Conservation (phyloP, 2,888 invertebrate genomes). For the Hypomecis atomaria region DNA sequence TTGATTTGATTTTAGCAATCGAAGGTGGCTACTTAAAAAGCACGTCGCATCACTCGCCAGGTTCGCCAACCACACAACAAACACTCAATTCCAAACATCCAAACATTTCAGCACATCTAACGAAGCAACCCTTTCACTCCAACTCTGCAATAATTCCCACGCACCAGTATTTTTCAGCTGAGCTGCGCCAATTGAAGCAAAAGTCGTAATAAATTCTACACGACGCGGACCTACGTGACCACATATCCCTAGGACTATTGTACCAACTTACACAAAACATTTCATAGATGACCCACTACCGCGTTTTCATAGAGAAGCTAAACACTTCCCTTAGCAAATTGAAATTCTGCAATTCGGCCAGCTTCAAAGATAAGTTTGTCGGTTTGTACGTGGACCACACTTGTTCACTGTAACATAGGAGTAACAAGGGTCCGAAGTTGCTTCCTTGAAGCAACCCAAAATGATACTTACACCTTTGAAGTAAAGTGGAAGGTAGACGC, state of each 20-base stretch:
- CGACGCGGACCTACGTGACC: constrained; percentile 63
- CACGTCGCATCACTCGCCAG: background rate
- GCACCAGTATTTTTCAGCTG: constrained; percentile 38
- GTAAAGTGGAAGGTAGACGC: constrained; percentile 14
- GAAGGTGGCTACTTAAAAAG: background rate
- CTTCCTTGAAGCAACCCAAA: constrained; percentile 3
- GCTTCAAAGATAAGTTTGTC: background rate
- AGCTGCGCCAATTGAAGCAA: constrained; percentile 45
- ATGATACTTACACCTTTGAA: background rate
- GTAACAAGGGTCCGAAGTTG: constrained; percentile 4
- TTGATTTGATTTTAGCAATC: too few species aligned
- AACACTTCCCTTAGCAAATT: background rate
- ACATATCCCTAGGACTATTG: constrained; percentile 57
- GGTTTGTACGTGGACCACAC: constrained; percentile 59
- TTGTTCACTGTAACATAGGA: constrained; percentile 17
- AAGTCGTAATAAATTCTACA: constrained; percentile 60
- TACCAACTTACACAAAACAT: background rate
- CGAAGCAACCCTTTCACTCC: constrained; percentile 22
- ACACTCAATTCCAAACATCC: background rate
- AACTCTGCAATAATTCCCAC: constrained; percentile 20
- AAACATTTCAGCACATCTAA: constrained; percentile 8
- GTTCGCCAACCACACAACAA: background rate
- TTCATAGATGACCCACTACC: background rate
- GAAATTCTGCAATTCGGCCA: background rate
- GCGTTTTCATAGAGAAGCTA: background rate